Base-by-base conservation (phyloP, 92 coral and sea anemone species). In the Meandrina meandrites region DNA sequence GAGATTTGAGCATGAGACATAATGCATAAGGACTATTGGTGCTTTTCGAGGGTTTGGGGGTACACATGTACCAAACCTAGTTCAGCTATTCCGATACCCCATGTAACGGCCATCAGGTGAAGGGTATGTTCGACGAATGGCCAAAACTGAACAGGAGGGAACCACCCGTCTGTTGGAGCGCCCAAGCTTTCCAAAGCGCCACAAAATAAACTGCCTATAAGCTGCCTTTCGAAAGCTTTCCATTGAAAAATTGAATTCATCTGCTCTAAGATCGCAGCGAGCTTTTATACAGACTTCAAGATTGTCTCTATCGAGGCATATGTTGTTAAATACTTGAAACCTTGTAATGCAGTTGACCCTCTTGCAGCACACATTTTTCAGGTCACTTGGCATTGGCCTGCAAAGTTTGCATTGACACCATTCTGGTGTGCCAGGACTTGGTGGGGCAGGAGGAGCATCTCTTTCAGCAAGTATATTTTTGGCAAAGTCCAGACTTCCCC, bases 141-240 rank as follows among this genome's bases (percentile, higher is more conserved):
- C 60, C 34, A 70, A 17, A 5, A 88, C 91, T 73, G 67, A 87
- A 82, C 91, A 88, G 5, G 87, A 58, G 28, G 87, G 91, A 27
- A 66, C 68, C 10, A 88, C 91, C 71, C 60, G 45, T 30, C 87
- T 82, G n/a, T n/a, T n/a, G n/a, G n/a, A n/a, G n/a, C n/a, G n/a
- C n/a, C n/a, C n/a, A n/a, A n/a, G n/a, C n/a, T 9, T 75, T 75
- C 11, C 77, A 50, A 54, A 66, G 82, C 14, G 87, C 90, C 0
- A 88, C 82, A 81, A 30, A 12, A 62, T 62, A 30, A 71, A 88
- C 67, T 74, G 81, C 10, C 82, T 73, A 70, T 88, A 88, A 13
- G 78, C 72, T 8, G 86, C 81, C 42, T 88, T 88, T 3, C 90
- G 51, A 50, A 32, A 81, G 18, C 87, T 81, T 5, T 57, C n/a